A percentile compares a stretch with the other conserved stretches of the same genome.
Evolutionary conservation across 1,140 invertebrate species (phyloP).

Genomic region (Conus ventricosus): DNA sequence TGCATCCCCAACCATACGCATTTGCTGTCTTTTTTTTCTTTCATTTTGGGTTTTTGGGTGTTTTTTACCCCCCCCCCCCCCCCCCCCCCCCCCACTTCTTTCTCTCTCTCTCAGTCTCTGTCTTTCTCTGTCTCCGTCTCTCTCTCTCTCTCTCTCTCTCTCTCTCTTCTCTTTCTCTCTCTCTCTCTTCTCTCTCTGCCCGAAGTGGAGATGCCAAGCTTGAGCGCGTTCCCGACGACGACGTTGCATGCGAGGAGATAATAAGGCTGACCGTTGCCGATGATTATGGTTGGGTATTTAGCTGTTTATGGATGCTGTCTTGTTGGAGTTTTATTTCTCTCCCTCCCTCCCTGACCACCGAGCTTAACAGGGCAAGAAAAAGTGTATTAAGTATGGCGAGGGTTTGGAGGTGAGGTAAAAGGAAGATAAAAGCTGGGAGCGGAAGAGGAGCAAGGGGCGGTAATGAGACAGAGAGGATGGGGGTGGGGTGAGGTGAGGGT

Average conservation of each 20-base stretch:
- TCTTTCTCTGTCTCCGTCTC: background rate
- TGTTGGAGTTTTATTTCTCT: slow-evolving; percentile 6
- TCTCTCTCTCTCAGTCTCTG: background rate
- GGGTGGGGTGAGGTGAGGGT: no score
- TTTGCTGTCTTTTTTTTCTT: background rate
- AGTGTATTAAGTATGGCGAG: no score
- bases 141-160: background rate
- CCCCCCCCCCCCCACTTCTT: no score
- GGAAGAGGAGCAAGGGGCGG: no score
- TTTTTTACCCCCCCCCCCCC: no score
- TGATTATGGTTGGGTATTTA: slow-evolving; percentile 27
- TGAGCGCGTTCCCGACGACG: background rate
- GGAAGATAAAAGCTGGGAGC: no score
- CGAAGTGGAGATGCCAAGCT: no score
- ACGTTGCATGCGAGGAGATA: slow-evolving; percentile 6
- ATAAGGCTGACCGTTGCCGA: background rate
- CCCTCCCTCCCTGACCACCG: background rate
- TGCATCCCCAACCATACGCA: slow-evolving; percentile 2
- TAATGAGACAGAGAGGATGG: no score
- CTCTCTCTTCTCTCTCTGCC: background rate
- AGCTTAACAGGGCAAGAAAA: background rate
- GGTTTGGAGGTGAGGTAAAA: no score
- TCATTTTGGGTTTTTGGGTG: no score
- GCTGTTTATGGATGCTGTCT: slow-evolving; percentile 10
- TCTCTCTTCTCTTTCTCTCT: background rate